phyloP scores from a whole-genome alignment of 2,888 invertebrate species.

The Zelleria hepariella region DNA sequence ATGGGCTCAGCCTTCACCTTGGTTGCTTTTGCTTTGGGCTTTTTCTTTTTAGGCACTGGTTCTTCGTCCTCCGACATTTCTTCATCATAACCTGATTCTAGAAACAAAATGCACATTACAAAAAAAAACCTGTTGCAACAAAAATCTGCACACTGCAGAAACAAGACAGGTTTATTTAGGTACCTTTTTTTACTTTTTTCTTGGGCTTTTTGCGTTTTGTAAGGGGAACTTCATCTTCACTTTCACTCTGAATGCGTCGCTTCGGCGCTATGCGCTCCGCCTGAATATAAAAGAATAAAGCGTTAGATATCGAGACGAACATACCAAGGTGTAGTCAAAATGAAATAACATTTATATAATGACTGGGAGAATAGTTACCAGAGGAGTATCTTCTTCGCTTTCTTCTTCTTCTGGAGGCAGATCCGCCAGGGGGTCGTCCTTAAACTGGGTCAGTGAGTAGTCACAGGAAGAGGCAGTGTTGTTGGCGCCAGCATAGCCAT shows the following conservation, averaged over 20 bases:
- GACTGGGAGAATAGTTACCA: too few relatives aligned
- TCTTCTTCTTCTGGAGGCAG: constrained; percentile 60
- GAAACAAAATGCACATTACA: constrained; percentile 10
- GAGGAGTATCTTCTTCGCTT: constrained; percentile 82
- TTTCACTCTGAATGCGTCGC: constrained; percentile 62
- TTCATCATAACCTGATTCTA: constrained; percentile 70
- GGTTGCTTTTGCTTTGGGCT: constrained; percentile 30
- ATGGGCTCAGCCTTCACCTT: constrained; percentile 44
- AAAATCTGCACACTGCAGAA: background rate
- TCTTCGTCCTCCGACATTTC: constrained; percentile 70
- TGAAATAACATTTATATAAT: too few relatives aligned
- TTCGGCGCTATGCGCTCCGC: constrained; percentile 38
- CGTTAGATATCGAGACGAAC: too few relatives aligned
- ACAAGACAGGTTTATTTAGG: background rate
- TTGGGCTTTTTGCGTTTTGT: constrained; percentile 78
- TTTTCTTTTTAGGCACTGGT: constrained; percentile 71
- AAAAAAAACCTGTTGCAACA: too few relatives aligned
- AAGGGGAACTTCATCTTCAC: constrained; percentile 82
- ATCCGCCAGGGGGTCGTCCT: constrained; percentile 68
- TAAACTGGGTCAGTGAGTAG: constrained; percentile 79
- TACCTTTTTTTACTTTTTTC: constrained; percentile 71
- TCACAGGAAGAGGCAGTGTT: constrained; percentile 79
- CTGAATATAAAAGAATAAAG: constrained; percentile 19
- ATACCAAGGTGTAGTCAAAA: too few relatives aligned
- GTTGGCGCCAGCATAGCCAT: constrained; percentile 54